Percentiles rank a stretch among this genome's conserved stretches.
Conservation (phyloP, 2,797 vertebrate genomes). For the Delichon dasypus region DNA sequence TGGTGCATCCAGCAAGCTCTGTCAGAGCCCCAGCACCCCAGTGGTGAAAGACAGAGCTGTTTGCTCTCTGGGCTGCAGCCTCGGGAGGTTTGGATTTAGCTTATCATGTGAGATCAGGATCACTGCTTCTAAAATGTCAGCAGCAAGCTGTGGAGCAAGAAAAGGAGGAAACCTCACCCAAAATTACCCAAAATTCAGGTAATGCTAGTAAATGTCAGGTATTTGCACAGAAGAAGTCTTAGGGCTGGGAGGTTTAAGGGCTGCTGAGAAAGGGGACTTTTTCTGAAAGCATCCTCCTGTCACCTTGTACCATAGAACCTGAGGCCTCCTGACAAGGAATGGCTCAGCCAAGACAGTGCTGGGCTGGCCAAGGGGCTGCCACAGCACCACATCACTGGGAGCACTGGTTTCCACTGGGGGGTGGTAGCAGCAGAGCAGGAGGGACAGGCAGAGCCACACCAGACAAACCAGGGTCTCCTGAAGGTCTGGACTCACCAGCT, state of each 20-base stretch:
- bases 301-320: neutral
- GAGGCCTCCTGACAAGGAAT: neutral
- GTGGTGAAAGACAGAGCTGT: neutral
- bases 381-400: neutral
- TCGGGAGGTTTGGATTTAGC: slow-evolving; percentile 9
- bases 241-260: neutral
- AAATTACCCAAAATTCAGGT: neutral
- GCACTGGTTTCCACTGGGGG: neutral
- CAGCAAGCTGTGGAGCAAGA: neutral
- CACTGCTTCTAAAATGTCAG: neutral
- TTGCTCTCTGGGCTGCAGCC: neutral
- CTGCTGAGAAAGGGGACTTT: neutral
- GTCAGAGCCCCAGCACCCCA: neutral
- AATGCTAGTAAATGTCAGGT: neutral
- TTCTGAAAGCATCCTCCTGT: neutral
- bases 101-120: neutral
- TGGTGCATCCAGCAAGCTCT: neutral
- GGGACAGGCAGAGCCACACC: neutral
- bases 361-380: neutral
- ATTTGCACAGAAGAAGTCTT: neutral
- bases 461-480: neutral
- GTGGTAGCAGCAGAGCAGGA: neutral
- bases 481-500: neutral
- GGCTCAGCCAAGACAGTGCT: neutral
- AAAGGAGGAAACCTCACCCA: neutral